phyloP scores from a whole-genome alignment of 2,888 invertebrate genomes.

The Coleophora deauratella region DNA sequence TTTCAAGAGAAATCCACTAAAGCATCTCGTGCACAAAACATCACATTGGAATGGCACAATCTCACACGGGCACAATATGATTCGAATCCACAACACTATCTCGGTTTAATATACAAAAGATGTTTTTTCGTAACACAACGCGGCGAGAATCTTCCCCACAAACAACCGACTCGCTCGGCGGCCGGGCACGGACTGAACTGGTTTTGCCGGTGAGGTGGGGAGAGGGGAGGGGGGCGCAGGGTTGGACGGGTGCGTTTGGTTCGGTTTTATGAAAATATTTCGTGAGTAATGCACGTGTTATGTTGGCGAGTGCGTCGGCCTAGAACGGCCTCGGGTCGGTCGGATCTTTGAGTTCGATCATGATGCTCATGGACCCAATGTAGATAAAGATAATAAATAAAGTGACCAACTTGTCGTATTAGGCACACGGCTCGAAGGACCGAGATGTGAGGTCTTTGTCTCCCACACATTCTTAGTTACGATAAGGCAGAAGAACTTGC shows the following conservation, averaged over 20 bases:
- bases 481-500: not conserved
- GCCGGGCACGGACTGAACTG: constrained; percentile 72
- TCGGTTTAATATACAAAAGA: constrained; percentile 56
- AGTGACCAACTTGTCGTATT: constrained; percentile 23
- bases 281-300: constrained; percentile 75
- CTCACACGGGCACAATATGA: constrained; percentile 58
- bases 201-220: constrained; percentile 41
- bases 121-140: constrained; percentile 65
- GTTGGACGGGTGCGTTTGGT: constrained; percentile 56
- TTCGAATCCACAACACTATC: constrained; percentile 67
- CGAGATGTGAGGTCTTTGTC: constrained; percentile 42
- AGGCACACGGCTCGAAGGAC: constrained; percentile 22
- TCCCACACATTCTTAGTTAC: constrained; percentile 26
- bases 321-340: constrained; percentile 64
- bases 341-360: constrained; percentile 61
- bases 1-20: constrained; percentile 65
- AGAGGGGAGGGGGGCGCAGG: constrained; percentile 38
- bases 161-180: constrained; percentile 61
- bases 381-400: constrained; percentile 46
- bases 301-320: constrained; percentile 67
- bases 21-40: constrained; percentile 56
- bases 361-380: constrained; percentile 47
- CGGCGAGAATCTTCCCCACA: constrained; percentile 31
- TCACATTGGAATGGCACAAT: constrained; percentile 64
- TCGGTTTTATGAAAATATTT: constrained; percentile 74